phyloP scores from a whole-genome alignment of 35 echinoderm and acorn worm genomes.

The Apostichopus californicus region DNA sequence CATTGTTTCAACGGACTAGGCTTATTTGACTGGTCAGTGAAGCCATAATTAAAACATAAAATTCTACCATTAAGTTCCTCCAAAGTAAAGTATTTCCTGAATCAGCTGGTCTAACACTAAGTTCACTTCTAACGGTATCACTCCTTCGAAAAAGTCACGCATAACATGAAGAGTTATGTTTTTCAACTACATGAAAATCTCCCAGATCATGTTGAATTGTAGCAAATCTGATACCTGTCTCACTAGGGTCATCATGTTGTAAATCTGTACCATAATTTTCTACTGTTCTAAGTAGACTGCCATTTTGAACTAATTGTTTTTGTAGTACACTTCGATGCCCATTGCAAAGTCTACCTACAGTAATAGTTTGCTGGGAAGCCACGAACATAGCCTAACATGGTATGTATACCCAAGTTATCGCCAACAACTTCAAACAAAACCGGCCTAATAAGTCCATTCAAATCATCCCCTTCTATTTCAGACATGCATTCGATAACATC shows the following conservation, averaged over 20 bases:
- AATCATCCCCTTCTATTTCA: background rate
- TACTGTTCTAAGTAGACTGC: background rate
- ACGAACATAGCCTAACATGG: conserved; percentile 29
- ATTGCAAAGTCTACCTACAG: conserved; percentile 5
- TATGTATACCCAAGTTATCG: conserved; percentile 42
- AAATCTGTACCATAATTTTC: conserved; percentile 13
- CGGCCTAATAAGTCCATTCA: conserved; percentile 22
- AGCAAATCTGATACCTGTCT: conserved; percentile 50
- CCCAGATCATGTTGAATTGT: conserved; percentile 47
- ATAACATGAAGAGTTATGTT: conserved; percentile 54
- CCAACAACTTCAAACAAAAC: conserved; percentile 47
- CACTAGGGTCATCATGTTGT: background rate
- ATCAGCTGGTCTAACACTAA: too few relatives aligned
- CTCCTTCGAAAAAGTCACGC: conserved; percentile 62
- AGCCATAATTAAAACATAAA: conserved; percentile 40
- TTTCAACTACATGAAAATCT: conserved; percentile 52
- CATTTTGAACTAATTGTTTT: conserved; percentile 42
- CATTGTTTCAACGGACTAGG: conserved; percentile 36
- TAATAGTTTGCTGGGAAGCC: conserved; percentile 21
- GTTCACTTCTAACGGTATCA: background rate
- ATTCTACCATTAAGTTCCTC: background rate
- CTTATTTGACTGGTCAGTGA: conserved; percentile 53
- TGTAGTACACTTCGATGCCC: background rate
- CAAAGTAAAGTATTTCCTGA: conserved; percentile 29
- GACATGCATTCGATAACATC: background rate